A percentile compares a stretch with the other conserved stretches of the same genome.
These are phyloP conservation scores for Acanthurus tractus DNA, from an alignment of 2,797 vertebrate genomes.

Conservation along the genomic window DNA sequence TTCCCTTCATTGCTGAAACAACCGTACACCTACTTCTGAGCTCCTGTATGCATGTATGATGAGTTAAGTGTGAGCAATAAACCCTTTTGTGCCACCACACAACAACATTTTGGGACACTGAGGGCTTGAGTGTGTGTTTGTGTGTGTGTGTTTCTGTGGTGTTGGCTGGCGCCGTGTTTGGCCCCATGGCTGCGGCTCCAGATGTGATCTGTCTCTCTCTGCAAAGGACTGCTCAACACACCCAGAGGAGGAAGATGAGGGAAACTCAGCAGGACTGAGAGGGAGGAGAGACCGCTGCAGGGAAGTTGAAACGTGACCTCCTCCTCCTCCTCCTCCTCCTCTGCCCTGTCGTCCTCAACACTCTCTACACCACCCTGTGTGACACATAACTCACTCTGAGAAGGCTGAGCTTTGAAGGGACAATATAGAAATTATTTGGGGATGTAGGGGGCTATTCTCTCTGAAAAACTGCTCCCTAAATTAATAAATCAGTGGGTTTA, in stretches of 20 bases:
- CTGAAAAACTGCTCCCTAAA: background rate
- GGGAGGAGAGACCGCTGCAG: conserved; percentile 29
- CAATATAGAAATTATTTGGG: conserved; percentile 1
- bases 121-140: conserved; percentile 28
- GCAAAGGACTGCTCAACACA: conserved; percentile 58
- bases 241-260: conserved; percentile 50
- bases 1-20: conserved; percentile 8
- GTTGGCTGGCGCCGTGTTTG: conserved; percentile 80
- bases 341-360: conserved; percentile 1
- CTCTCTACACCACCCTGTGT: conserved; percentile 28
- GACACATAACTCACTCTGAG: conserved; percentile 53
- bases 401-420: conserved; percentile 40
- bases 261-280: conserved; percentile 44
- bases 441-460: background rate
- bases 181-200: conserved; percentile 76
- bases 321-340: conserved; percentile 31
- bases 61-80: conserved; percentile 28
- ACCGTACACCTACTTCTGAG: conserved; percentile 7
- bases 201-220: conserved; percentile 81
- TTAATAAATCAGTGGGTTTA: background rate
- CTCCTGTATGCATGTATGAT: conserved; percentile 31
- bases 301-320: conserved; percentile 64
- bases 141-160: conserved; percentile 63
- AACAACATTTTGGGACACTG: conserved; percentile 36
- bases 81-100: conserved; percentile 38